Evolutionary conservation across 2,797 vertebrate genomes (phyloP).

Genomic region (Channallabes apus): DNA sequence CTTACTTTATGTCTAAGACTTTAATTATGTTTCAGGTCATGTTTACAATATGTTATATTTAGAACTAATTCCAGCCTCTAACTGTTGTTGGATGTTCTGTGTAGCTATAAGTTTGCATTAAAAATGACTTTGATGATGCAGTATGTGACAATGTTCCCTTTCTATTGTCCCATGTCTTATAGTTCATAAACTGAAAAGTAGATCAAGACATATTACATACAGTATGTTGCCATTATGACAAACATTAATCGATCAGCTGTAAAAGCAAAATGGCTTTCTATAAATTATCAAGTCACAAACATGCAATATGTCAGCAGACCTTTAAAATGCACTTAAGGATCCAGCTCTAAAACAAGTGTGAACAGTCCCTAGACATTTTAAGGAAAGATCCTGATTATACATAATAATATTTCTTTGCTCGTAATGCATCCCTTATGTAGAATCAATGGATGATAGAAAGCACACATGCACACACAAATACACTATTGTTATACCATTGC

Average conservation of each 20-base stretch:
- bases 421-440: constrained; percentile 17
- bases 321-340: neutral
- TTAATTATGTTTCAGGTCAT: neutral
- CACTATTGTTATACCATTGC: constrained; percentile 1
- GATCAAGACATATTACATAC: neutral
- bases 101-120: neutral
- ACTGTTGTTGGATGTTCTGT: neutral
- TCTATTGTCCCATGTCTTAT: constrained; percentile 2
- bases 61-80: neutral
- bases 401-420: constrained; percentile 14
- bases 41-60: neutral
- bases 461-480: constrained; percentile 7
- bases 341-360: neutral
- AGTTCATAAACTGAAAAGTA: neutral
- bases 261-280: neutral
- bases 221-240: neutral
- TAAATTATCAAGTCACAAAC: neutral
- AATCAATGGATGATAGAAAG: constrained; percentile 10
- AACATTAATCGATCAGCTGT: neutral
- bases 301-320: constrained; percentile 1
- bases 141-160: neutral
- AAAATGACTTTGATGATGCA: neutral
- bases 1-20: neutral
- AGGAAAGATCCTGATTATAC: constrained; percentile 13
- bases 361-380: constrained; percentile 11